These are phyloP conservation scores for Sarcophaga rosellei DNA, from an alignment of 2,888 invertebrate genomes.

Conservation along the genomic window DNA sequence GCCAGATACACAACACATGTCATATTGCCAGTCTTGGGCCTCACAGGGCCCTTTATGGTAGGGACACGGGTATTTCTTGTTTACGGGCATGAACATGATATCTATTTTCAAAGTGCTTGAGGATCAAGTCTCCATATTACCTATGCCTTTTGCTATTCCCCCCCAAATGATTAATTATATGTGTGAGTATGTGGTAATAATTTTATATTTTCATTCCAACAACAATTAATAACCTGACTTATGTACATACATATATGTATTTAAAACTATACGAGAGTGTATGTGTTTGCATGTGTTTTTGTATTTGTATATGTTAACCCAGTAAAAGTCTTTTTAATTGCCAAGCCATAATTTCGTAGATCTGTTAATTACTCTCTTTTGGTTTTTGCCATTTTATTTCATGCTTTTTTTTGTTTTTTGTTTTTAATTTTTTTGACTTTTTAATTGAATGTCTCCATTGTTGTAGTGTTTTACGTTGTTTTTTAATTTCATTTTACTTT, in stretches of 20 bases:
- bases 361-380: constrained; percentile 65
- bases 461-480: constrained; percentile 21
- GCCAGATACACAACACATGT: too few species aligned
- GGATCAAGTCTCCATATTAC: too few species aligned
- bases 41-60: too few species aligned
- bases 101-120: too few species aligned
- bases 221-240: constrained; percentile 41
- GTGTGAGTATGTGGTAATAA: not conserved
- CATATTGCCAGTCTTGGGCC: too few species aligned
- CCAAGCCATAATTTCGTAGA: constrained; percentile 50
- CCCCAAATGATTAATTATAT: not conserved
- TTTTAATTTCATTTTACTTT: constrained; percentile 5
- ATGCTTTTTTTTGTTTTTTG: constrained; percentile 5
- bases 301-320: constrained; percentile 31
- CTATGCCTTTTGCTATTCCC: not conserved
- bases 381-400: not conserved
- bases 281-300: constrained; percentile 18
- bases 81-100: too few species aligned
- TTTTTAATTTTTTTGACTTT: constrained; percentile 20
- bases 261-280: not conserved
- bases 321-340: constrained; percentile 65
- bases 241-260: not conserved
- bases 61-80: too few species aligned
- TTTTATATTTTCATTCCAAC: constrained; percentile 7
- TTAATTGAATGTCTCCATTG: constrained; percentile 64